Evolutionary conservation across 1,140 invertebrate species (phyloP).

Genomic region (Yoshiicerus persimilis): DNA sequence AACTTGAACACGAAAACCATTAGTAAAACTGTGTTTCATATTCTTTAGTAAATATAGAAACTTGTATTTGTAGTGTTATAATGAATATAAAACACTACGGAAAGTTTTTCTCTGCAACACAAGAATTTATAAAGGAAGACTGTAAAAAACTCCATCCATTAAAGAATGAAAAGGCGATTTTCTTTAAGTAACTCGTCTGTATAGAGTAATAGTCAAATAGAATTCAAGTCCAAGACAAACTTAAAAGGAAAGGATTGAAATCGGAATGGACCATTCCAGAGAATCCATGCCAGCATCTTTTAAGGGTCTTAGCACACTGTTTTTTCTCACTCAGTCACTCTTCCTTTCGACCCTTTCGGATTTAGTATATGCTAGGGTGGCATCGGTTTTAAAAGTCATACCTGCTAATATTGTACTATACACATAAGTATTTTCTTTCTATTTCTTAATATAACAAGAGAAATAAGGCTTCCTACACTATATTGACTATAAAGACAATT

Average conservation of each 20-base stretch:
- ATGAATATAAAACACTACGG: too few species aligned
- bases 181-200: not conserved
- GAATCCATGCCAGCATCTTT: not conserved
- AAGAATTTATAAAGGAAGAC: not conserved
- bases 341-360: not conserved
- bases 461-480: not conserved
- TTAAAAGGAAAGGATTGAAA: not conserved
- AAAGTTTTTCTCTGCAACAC: not conserved
- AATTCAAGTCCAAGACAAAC: not conserved
- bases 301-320: not conserved
- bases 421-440: too few species aligned
- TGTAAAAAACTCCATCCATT: constrained; percentile 4
- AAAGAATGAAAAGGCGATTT: not conserved
- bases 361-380: constrained; percentile 17
- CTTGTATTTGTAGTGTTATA: too few species aligned
- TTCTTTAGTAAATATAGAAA: too few species aligned
- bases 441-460: not conserved
- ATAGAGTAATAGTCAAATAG: not conserved
- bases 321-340: not conserved
- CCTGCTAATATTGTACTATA: too few species aligned
- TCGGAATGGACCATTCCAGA: not conserved
- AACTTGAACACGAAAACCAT: too few species aligned
- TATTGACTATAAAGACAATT: not conserved
- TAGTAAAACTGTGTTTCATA: too few species aligned
- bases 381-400: not conserved